These are phyloP conservation scores for Apamea monoglypha DNA, from an alignment of 2,888 invertebrate species.

Conservation along the genomic window DNA sequence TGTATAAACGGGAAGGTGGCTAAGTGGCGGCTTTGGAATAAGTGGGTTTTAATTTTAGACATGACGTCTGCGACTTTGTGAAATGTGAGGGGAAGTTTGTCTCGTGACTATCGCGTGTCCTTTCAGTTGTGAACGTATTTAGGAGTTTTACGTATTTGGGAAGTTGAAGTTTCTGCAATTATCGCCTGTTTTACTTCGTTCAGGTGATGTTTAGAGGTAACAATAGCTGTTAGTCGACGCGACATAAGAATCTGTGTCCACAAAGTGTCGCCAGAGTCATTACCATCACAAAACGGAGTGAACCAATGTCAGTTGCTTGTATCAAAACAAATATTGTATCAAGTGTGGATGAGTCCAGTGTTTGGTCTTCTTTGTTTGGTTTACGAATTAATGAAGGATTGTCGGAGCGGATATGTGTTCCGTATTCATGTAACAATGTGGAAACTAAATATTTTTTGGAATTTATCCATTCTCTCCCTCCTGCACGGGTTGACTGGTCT, in stretches of 20 bases:
- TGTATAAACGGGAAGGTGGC: slow-evolving; percentile 88
- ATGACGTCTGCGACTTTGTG: slow-evolving; percentile 84
- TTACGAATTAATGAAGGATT: slow-evolving; percentile 88
- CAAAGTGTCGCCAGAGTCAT: slow-evolving; percentile 80
- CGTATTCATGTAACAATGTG: slow-evolving; percentile 63
- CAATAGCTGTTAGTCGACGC: slow-evolving; percentile 70
- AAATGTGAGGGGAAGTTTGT: slow-evolving; percentile 87
- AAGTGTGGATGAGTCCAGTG: slow-evolving; percentile 88
- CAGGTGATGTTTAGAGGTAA: slow-evolving; percentile 60
- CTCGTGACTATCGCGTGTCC: slow-evolving; percentile 87
- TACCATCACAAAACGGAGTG: slow-evolving; percentile 86
- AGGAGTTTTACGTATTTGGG: slow-evolving; percentile 46
- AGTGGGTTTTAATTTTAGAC: slow-evolving; percentile 90
- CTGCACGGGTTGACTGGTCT: slow-evolving; percentile 9
- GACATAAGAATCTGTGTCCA: slow-evolving; percentile 80
- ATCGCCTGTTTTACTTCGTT: slow-evolving; percentile 36
- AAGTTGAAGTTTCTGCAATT: slow-evolving; percentile 34
- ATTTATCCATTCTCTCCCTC: slow-evolving; percentile 16
- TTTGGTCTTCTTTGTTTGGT: slow-evolving; percentile 83
- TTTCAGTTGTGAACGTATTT: slow-evolving; percentile 79
- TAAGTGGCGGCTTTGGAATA: slow-evolving; percentile 89
- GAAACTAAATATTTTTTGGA: slow-evolving; percentile 71
- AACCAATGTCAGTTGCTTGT: slow-evolving; percentile 86
- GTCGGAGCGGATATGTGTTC: slow-evolving; percentile 77
- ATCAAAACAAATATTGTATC: slow-evolving; percentile 88